Conservation (phyloP, 2,113 vertebrate genomes). For the Columba livia region DNA sequence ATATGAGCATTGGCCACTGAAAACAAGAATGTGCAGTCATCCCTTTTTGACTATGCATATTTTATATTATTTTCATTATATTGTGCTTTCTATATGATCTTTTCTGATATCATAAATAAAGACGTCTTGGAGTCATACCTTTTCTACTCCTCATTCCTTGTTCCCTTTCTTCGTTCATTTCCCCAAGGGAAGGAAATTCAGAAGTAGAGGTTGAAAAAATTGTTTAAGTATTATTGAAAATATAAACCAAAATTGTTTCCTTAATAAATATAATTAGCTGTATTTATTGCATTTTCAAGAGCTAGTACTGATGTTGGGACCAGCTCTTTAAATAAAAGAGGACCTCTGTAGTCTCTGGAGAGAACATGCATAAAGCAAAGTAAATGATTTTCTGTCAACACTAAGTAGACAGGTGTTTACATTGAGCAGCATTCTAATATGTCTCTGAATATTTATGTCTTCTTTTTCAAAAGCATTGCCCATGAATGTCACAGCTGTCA, state of each 20-base stretch:
- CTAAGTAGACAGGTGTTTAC: constrained; percentile 98
- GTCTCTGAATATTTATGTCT: constrained; percentile 98
- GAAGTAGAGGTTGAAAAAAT: constrained; percentile 69
- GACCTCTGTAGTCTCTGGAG: constrained; percentile 87
- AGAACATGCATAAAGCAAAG: constrained; percentile 90
- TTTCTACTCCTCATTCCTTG: neutral
- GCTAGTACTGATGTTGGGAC: constrained; percentile 72
- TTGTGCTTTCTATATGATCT: neutral
- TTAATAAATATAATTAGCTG: constrained; percentile 80
- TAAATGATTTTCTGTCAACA: constrained; percentile 94
- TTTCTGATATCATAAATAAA: constrained; percentile 13
- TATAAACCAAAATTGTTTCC: constrained; percentile 75
- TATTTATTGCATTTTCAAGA: constrained; percentile 75
- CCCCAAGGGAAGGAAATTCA: constrained; percentile 42
- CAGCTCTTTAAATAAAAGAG: constrained; percentile 89
- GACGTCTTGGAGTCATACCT: neutral
- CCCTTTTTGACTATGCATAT: neutral
- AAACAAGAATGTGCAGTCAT: neutral
- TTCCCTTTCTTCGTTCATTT: neutral
- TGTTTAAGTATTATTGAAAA: constrained; percentile 72
- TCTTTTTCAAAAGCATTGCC: constrained; percentile 90
- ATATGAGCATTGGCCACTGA: neutral
- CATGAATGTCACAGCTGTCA: constrained; percentile 97
- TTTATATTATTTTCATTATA: neutral
- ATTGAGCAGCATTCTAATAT: constrained; percentile 96